Evolutionary conservation across 2,797 vertebrate species (phyloP).

Genomic region (Pelobates cultripes): DNA sequence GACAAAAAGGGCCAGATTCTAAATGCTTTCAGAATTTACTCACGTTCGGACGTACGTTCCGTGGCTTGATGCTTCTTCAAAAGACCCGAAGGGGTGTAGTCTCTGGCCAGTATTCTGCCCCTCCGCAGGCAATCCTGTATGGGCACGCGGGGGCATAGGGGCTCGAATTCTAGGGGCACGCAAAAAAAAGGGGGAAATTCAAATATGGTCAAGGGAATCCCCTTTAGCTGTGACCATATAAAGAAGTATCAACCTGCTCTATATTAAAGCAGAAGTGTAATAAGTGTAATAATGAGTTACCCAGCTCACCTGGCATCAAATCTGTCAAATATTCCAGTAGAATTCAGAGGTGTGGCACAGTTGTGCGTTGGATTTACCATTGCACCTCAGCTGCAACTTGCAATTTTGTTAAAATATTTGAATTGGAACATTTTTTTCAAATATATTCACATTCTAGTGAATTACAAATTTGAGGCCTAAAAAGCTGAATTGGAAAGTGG

Average conservation of each 20-base stretch:
- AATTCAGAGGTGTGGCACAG: too few species aligned
- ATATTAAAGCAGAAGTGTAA: too few species aligned
- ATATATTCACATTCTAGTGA: too few species aligned
- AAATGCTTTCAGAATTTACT: slow-evolving; percentile 27
- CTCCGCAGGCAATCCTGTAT: slow-evolving; percentile 35
- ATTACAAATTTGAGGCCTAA: too few species aligned
- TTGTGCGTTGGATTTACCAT: too few species aligned
- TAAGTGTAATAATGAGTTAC: too few species aligned
- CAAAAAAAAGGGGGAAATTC: slow-evolving; percentile 34
- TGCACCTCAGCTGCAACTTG: too few species aligned
- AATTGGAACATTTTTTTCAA: too few species aligned
- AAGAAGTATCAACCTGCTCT: not conserved
- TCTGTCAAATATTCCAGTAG: too few species aligned
- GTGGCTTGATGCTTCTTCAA: slow-evolving; percentile 7
- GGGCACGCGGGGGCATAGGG: slow-evolving; percentile 33
- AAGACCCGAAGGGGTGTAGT: slow-evolving; percentile 3
- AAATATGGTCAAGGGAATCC: slow-evolving; percentile 41
- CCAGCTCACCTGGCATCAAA: too few species aligned
- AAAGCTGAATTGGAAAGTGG: too few species aligned
- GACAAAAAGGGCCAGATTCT: not conserved
- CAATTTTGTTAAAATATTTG: too few species aligned
- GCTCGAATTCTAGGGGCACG: slow-evolving; percentile 46
- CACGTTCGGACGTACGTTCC: slow-evolving; percentile 43
- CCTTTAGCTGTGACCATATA: slow-evolving; percentile 38
- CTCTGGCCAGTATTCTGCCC: slow-evolving; percentile 44